Evolutionary conservation across 53 echinoderm and acorn worm species (phyloP).

Genomic region (Echinarachnius parma): DNA sequence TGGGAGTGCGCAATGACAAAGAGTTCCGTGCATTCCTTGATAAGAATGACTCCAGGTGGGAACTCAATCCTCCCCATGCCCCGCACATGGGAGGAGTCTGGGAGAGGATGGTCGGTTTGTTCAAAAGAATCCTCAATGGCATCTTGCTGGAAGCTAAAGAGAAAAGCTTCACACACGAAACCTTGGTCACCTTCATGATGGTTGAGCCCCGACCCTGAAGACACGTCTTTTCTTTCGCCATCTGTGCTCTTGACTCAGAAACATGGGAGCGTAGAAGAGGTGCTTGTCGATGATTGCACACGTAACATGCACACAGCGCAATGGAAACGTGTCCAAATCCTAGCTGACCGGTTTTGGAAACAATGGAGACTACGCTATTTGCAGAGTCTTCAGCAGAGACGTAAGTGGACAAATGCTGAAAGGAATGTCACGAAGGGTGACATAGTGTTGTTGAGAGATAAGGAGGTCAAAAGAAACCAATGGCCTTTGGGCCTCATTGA

Average conservation of each 20-base stretch:
- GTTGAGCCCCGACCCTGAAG: too few species aligned
- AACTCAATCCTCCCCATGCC: background rate
- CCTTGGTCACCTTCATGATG: too few species aligned
- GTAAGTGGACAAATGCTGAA: background rate
- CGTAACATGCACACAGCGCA: too few species aligned
- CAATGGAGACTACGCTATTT: conserved; percentile 33
- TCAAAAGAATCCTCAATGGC: too few species aligned
- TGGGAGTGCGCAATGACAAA: conserved; percentile 58
- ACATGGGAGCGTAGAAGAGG: background rate
- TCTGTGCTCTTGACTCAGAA: background rate
- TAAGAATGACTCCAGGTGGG: background rate
- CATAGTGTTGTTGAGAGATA: conserved; percentile 30
- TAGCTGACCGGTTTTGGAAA: conserved; percentile 45
- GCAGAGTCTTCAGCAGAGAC: conserved; percentile 16
- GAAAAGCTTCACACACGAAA: background rate
- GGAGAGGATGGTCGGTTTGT: background rate
- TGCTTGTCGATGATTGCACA: too few species aligned
- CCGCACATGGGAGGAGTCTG: background rate
- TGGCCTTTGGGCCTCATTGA: conserved; percentile 21
- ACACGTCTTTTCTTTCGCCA: too few species aligned
- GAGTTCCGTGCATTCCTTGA: too few species aligned
- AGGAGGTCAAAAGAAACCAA: conserved; percentile 28
- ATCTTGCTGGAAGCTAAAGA: too few species aligned
- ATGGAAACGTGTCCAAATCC: conserved; percentile 15
- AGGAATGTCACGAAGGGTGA: background rate